These are phyloP conservation scores for Drosophila athabasca DNA, from an alignment of 1,140 invertebrate species.

Conservation along the genomic window DNA sequence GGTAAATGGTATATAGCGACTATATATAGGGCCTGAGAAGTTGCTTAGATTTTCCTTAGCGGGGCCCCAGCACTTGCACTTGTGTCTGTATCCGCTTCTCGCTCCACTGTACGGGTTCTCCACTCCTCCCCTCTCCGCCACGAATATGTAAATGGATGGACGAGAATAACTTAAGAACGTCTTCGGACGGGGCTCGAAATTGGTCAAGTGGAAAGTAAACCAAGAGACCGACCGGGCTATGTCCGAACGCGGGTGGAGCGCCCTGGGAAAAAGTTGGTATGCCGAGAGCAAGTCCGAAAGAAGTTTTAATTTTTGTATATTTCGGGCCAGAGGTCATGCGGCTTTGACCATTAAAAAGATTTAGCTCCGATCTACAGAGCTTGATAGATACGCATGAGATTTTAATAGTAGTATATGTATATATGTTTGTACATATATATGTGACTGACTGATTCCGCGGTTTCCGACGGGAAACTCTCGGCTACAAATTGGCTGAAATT, in stretches of 20 bases:
- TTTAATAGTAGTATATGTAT: constrained; percentile 27
- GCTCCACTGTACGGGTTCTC: constrained; percentile 65
- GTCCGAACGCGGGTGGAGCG: constrained; percentile 26
- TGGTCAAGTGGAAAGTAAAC: constrained; percentile 81
- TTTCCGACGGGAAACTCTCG: constrained; percentile 53
- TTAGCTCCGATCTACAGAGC: constrained; percentile 66
- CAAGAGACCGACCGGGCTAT: constrained; percentile 51
- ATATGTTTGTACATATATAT: neutral
- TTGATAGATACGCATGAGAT: constrained; percentile 68
- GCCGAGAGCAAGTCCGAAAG: constrained; percentile 40
- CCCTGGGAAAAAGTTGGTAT: constrained; percentile 40
- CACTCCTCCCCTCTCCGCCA: constrained; percentile 18
- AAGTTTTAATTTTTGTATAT: constrained; percentile 34
- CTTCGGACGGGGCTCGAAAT: constrained; percentile 59
- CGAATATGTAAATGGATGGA: constrained; percentile 55
- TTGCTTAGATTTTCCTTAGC: constrained; percentile 67
- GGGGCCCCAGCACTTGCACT: constrained; percentile 62
- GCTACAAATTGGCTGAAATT: constrained; percentile 48
- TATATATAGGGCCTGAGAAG: constrained; percentile 51
- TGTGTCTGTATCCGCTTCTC: constrained; percentile 74
- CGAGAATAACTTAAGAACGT: constrained; percentile 57
- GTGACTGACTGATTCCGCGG: constrained; percentile 17
- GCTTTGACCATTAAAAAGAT: constrained; percentile 74
- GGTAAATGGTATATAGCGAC: constrained; percentile 7
- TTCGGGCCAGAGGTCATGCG: constrained; percentile 52